Percentiles rank a stretch among this genome's conserved stretches.
Conservation (phyloP, 2,888 invertebrate species). For the Andrena flavipes region DNA sequence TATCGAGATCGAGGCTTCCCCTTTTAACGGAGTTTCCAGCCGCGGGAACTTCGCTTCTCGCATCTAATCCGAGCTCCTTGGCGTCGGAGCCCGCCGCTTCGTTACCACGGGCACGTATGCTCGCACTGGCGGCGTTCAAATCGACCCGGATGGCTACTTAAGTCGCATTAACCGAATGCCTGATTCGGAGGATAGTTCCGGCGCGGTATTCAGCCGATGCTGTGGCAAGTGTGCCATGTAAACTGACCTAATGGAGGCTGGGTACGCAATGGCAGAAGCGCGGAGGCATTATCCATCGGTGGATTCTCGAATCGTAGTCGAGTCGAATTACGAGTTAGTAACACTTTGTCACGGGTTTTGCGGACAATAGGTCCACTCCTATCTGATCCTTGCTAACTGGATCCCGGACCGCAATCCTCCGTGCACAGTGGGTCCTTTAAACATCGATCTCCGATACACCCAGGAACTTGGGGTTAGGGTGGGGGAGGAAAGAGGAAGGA, state of each 20-base stretch:
- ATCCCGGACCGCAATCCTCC: no score
- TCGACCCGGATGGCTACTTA: conserved; percentile 51
- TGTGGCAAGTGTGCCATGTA: conserved; percentile 44
- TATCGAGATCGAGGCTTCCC: no score
- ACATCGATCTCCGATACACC: no score
- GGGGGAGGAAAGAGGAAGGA: background rate
- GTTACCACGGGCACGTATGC: conserved; percentile 1
- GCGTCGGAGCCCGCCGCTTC: background rate
- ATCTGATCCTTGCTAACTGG: conserved; percentile 35
- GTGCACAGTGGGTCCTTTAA: no score
- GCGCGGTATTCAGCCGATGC: conserved; percentile 54
- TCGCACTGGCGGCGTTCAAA: conserved; percentile 32
- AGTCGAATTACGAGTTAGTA: conserved; percentile 59
- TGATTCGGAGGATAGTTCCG: conserved; percentile 57
- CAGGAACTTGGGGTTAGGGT: no score
- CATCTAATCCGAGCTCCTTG: background rate
- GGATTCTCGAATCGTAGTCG: conserved; percentile 37
- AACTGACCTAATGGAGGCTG: conserved; percentile 64
- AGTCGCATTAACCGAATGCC: conserved; percentile 54
- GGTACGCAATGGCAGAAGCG: conserved; percentile 29
- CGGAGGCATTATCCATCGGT: conserved; percentile 39
- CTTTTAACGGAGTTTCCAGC: background rate
- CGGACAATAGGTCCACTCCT: conserved; percentile 9
- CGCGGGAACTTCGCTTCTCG: background rate
- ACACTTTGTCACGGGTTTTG: conserved; percentile 55